Percentiles rank a stretch among this genome's conserved stretches.
Evolutionary conservation across 2,797 vertebrate genomes (phyloP).

Genomic region (Danio kyathit): DNA sequence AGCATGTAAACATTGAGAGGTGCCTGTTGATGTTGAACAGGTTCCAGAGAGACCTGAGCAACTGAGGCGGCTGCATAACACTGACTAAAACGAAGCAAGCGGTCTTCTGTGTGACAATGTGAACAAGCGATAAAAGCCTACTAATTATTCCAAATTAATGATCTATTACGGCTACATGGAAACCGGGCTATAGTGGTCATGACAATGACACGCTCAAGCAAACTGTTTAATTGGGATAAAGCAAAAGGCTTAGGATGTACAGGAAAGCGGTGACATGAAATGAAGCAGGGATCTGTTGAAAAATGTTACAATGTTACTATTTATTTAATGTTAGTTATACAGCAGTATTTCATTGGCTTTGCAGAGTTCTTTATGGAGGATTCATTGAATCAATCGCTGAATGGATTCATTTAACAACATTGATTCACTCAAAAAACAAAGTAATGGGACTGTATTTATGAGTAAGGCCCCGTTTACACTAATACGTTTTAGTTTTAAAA

Average conservation of each 20-base stretch:
- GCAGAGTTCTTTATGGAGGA: neutral
- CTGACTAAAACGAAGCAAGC: slow-evolving; percentile 10
- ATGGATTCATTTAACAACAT: neutral
- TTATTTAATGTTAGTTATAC: neutral
- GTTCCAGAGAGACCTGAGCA: slow-evolving; percentile 47
- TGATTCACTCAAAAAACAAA: neutral
- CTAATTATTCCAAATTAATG: slow-evolving; percentile 46
- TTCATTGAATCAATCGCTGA: neutral
- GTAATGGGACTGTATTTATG: neutral
- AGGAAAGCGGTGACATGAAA: neutral
- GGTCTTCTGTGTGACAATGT: slow-evolving; percentile 31
- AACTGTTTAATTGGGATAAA: neutral
- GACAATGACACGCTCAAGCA: neutral
- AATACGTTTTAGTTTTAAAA: too few relatives aligned
- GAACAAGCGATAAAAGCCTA: slow-evolving; percentile 38
- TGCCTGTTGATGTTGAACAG: slow-evolving; percentile 43
- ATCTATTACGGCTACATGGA: slow-evolving; percentile 29
- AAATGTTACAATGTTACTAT: neutral
- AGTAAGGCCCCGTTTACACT: too few relatives aligned
- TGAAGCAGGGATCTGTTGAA: neutral
- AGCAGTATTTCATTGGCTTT: neutral
- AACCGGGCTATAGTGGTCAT: neutral
- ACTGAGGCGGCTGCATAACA: slow-evolving; percentile 41
- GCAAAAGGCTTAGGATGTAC: neutral
- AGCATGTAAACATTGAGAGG: slow-evolving; percentile 75